These are phyloP conservation scores for Ptychochromis oligacanthus DNA, from an alignment of 2,113 vertebrate genomes.

Conservation along the genomic window DNA sequence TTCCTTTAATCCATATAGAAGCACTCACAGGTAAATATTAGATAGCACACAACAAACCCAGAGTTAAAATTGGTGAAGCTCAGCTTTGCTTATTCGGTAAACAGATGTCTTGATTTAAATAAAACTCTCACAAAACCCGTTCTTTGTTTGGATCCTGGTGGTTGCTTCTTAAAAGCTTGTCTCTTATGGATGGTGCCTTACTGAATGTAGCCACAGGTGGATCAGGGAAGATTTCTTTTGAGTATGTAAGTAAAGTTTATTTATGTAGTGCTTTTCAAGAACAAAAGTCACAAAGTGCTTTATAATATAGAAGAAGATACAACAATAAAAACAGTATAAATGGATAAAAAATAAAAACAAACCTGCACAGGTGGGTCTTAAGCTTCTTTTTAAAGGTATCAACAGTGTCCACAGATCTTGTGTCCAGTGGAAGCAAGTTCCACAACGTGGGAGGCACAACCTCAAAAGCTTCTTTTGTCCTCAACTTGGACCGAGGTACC, in stretches of 20 bases:
- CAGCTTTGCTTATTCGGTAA: too few relatives aligned
- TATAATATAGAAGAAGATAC: neutral
- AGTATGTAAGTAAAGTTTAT: neutral
- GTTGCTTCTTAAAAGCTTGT: neutral
- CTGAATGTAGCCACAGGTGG: neutral
- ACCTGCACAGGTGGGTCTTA: neutral
- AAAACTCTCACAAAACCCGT: neutral
- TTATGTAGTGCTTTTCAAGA: neutral
- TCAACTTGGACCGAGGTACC: neutral
- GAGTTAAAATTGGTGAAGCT: neutral
- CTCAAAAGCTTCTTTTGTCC: neutral
- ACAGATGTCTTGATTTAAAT: neutral
- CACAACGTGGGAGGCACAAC: neutral
- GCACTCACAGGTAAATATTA: neutral
- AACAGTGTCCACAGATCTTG: neutral
- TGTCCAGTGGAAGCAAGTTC: neutral
- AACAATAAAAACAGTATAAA: neutral
- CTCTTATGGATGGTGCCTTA: neutral
- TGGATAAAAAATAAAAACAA: neutral
- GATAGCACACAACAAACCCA: neutral
- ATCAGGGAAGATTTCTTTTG: neutral
- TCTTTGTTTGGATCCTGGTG: neutral
- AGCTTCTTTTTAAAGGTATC: neutral
- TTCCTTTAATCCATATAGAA: neutral
- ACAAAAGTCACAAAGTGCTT: neutral